Evolutionary conservation across 2,797 vertebrate genomes (phyloP).

Genomic region (Onychomys torridus): DNA sequence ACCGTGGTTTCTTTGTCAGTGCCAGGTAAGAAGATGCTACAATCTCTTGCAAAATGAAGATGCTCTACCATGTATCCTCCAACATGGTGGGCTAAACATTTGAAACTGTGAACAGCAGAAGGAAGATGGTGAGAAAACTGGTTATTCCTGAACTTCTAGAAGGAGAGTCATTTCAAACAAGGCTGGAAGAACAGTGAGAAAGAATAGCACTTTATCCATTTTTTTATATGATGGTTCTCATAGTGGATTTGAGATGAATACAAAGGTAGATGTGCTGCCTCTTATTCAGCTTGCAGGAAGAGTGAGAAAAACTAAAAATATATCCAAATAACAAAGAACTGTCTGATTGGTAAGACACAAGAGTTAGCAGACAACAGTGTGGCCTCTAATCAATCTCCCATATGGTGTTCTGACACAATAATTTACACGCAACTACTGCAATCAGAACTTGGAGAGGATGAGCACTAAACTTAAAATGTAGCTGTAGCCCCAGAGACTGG

Average conservation of each 20-base stretch:
- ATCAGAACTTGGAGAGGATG: not conserved
- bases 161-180: not conserved
- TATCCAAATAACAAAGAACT: not conserved
- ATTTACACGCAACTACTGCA: not conserved
- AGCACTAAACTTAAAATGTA: not conserved
- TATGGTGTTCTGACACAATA: not conserved
- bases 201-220: not conserved
- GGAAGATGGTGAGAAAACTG: not conserved
- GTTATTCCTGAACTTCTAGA: not conserved
- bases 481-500: not conserved
- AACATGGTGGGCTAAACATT: not conserved
- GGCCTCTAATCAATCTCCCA: not conserved
- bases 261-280: not conserved
- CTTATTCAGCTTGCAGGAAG: not conserved
- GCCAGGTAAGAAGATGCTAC: not conserved
- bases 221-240: not conserved
- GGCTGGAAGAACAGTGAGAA: not conserved
- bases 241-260: not conserved
- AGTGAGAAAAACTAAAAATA: not conserved
- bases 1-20: not conserved
- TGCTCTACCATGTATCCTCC: not conserved
- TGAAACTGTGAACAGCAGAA: no score
- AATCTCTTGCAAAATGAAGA: not conserved
- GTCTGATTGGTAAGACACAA: not conserved
- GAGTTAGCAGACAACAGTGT: not conserved